These are phyloP conservation scores for Caenorhabditis auriculariae DNA, from an alignment of 2,888 invertebrate genomes.

Conservation along the genomic window DNA sequence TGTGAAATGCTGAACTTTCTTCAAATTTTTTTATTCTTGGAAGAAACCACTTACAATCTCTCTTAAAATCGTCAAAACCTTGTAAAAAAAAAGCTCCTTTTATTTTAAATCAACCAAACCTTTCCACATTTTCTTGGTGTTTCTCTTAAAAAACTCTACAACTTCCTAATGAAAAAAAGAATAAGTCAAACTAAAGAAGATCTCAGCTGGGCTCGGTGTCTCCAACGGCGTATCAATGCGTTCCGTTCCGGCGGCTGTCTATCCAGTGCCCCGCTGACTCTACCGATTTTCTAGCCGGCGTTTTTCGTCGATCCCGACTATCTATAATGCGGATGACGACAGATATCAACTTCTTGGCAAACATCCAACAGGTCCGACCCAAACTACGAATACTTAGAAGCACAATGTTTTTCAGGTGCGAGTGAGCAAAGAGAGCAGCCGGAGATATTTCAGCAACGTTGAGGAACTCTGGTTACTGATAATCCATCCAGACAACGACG, in stretches of 20 bases:
- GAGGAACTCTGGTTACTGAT: slow-evolving; percentile 45
- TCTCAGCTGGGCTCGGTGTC: slow-evolving; percentile 30
- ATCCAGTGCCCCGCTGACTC: slow-evolving; percentile 35
- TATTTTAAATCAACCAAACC: no score
- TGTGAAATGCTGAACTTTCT: neutral
- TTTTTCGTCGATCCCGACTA: slow-evolving; percentile 33
- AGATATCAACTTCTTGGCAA: slow-evolving; percentile 36
- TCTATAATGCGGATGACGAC: slow-evolving; percentile 38
- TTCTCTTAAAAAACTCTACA: no score
- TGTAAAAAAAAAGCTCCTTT: no score
- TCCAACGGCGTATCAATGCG: slow-evolving; percentile 30
- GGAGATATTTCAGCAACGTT: slow-evolving; percentile 38
- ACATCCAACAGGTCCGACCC: slow-evolving; percentile 27
- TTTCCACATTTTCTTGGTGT: no score
- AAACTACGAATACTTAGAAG: neutral
- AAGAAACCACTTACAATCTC: neutral
- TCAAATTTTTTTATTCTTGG: neutral
- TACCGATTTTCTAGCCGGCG: slow-evolving; percentile 37
- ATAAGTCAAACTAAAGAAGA: no score
- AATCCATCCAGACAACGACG: slow-evolving; percentile 27
- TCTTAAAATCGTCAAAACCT: neutral
- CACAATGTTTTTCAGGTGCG: slow-evolving; percentile 13
- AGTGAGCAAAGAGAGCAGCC: slow-evolving; percentile 26
- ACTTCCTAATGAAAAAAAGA: no score
- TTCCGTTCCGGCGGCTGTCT: slow-evolving; percentile 36